Evolutionary conservation across 2,113 vertebrate genomes (phyloP).

Genomic region (Grammomys dolichurus): DNA sequence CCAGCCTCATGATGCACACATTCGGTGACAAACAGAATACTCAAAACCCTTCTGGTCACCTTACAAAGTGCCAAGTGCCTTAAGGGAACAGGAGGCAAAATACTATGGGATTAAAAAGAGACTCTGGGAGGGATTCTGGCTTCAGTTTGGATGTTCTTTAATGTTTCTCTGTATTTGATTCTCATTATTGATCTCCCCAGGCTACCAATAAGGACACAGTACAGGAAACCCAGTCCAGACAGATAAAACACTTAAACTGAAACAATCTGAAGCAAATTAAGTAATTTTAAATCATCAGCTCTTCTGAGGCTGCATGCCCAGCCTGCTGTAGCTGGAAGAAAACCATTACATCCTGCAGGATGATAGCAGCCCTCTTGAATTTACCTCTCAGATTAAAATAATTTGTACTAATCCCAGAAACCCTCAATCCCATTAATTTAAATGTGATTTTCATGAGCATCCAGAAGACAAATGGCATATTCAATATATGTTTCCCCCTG

Average conservation of each 20-base stretch:
- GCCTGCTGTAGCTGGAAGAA: constrained; percentile 16
- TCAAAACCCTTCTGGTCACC: background rate
- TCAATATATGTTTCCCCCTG: background rate
- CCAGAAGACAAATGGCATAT: constrained; percentile 61
- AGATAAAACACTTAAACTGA: background rate
- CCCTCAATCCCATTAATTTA: constrained; percentile 70
- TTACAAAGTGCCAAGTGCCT: background rate
- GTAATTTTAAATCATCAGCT: constrained; percentile 61
- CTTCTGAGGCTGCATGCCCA: constrained; percentile 25
- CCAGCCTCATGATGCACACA: background rate
- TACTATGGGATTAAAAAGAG: background rate
- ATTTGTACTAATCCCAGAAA: constrained; percentile 48
- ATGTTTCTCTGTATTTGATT: constrained; percentile 74
- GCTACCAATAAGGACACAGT: constrained; percentile 62
- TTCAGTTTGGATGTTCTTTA: constrained; percentile 2
- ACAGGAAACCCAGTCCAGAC: constrained; percentile 63
- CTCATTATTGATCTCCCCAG: constrained; percentile 78
- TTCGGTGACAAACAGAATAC: background rate
- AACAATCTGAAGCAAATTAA: constrained; percentile 67
- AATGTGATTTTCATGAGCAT: constrained; percentile 62
- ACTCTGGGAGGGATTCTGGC: constrained; percentile 40
- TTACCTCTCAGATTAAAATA: constrained; percentile 64
- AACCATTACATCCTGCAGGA: constrained; percentile 23
- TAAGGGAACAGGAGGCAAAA: constrained; percentile 14
- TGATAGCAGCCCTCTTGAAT: constrained; percentile 60